Percentiles rank a stretch among this genome's conserved stretches.
Evolutionary conservation across 2,113 vertebrate species (phyloP).

Genomic region (Amblyornis subalaris): DNA sequence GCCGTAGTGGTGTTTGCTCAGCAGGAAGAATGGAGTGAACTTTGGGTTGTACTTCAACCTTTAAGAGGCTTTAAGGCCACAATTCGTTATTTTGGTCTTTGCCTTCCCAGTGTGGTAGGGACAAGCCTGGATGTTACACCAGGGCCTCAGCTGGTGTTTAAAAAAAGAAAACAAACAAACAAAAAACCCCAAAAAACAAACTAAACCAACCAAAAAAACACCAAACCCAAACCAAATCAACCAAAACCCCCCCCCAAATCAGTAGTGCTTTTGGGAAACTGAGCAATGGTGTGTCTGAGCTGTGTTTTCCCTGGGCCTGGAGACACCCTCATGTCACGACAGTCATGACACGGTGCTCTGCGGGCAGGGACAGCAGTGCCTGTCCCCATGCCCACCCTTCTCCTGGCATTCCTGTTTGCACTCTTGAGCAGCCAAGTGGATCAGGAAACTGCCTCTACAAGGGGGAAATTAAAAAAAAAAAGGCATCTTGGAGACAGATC

Average conservation of each 20-base stretch:
- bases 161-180: not conserved
- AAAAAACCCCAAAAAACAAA: not conserved
- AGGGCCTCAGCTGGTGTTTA: not conserved
- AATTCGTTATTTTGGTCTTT: not conserved
- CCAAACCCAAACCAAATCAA: not conserved
- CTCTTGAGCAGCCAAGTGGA: not conserved
- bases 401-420: accelerated
- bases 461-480: not conserved
- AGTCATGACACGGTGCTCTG: accelerated
- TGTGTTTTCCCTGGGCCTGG: not conserved
- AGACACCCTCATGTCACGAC: accelerated
- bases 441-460: not conserved
- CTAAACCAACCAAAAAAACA: not conserved
- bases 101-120: not conserved
- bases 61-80: not conserved
- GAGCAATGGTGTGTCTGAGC: not conserved
- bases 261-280: accelerated
- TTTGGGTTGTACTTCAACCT: not conserved
- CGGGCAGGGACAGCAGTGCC: not conserved
- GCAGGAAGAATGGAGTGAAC: not conserved
- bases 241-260: not conserved
- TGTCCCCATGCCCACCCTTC: not conserved
- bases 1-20: not conserved
- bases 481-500: not conserved
- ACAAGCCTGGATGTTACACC: not conserved